These are phyloP conservation scores for Malurus melanocephalus DNA, from an alignment of 2,113 vertebrate species.

Conservation along the genomic window DNA sequence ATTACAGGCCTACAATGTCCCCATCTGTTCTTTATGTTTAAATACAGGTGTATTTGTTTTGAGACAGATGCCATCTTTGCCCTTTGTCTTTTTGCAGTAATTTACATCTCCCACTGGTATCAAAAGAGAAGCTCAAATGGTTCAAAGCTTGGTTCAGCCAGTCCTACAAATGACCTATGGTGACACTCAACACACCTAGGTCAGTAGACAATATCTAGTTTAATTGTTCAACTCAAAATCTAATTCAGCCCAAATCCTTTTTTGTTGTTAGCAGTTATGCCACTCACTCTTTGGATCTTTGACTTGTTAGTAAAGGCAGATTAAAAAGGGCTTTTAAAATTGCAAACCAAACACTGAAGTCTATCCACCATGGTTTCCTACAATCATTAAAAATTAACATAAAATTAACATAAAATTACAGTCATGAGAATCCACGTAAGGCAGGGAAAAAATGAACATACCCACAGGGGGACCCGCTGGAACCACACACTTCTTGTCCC, in stretches of 20 bases:
- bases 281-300: not conserved
- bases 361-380: not conserved
- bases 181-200: not conserved
- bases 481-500: conserved; percentile 93
- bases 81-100: not conserved
- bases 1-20: not conserved
- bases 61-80: not conserved
- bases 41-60: not conserved
- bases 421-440: not conserved
- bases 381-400: rapidly evolving
- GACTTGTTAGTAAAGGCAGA: not conserved
- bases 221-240: not conserved
- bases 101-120: not conserved
- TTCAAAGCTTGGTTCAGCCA: not conserved
- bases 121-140: not conserved
- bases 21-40: not conserved
- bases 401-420: not conserved
- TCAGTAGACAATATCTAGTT: not conserved
- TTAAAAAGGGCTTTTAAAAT: not conserved
- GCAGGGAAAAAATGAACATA: conserved; percentile 60
- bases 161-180: not conserved
- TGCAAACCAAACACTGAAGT: not conserved
- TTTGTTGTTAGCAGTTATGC: not conserved
- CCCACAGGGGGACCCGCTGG: conserved; percentile 92
- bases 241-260: not conserved